Percentiles rank a stretch among this genome's conserved stretches.
Conservation (phyloP, 2,888 invertebrate genomes). For the Stegana nigrithorax region DNA sequence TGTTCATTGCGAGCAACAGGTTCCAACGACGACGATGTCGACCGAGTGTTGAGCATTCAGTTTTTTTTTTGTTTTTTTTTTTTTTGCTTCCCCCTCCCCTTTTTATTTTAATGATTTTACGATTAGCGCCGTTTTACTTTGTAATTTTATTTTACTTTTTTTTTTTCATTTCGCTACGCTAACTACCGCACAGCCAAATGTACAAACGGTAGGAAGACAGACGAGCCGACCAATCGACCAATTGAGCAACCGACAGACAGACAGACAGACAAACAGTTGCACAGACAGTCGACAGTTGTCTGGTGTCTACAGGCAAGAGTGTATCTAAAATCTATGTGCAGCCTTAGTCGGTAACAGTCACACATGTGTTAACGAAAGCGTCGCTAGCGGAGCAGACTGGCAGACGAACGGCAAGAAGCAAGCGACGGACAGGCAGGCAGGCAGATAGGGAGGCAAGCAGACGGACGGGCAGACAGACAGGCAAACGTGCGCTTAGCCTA, state of each 20-base stretch:
- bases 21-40: too few species aligned
- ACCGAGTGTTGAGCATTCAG: neutral
- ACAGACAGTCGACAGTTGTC: neutral
- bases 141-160: constrained; percentile 11
- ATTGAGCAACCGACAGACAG: neutral
- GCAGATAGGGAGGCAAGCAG: neutral
- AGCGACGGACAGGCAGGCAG: constrained; percentile 38
- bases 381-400: too few species aligned
- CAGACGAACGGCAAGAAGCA: too few species aligned
- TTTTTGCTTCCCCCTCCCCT: neutral
- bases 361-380: too few species aligned
- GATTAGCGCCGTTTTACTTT: constrained; percentile 18
- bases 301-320: constrained; percentile 19
- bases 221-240: neutral
- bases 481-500: constrained; percentile 12
- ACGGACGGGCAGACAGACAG: constrained; percentile 12
- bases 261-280: neutral
- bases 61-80: neutral
- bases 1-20: constrained; percentile 40
- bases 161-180: constrained; percentile 49
- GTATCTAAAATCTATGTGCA: constrained; percentile 23
- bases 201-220: constrained; percentile 23
- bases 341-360: too few species aligned
- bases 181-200: constrained; percentile 58
- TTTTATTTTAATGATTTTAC: constrained; percentile 36